phyloP scores from a whole-genome alignment of 37 sponge, comb jelly and placozoan genomes.

The Beroe ovata region DNA sequence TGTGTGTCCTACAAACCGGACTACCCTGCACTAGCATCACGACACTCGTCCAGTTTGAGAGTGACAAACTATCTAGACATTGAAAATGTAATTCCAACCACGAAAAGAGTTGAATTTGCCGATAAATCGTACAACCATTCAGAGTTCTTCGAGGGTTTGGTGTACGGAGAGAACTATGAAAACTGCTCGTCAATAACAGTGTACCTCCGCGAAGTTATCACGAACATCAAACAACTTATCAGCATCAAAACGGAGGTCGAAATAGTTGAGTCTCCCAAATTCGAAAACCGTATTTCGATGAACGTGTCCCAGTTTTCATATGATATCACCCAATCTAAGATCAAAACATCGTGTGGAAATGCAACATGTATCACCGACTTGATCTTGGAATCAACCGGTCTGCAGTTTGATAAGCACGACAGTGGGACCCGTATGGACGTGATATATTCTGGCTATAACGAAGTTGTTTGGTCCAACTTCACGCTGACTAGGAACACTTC shows the following conservation, averaged over 20 bases:
- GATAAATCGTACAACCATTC: background rate
- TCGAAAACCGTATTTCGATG: constrained; percentile 9
- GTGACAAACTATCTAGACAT: constrained; percentile 4
- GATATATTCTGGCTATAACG: constrained; percentile 41
- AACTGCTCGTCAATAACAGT: background rate
- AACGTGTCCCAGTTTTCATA: constrained; percentile 32
- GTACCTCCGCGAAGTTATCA: background rate
- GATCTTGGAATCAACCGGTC: background rate
- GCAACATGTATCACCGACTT: background rate
- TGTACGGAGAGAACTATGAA: background rate
- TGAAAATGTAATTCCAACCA: background rate
- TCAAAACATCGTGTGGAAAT: background rate
- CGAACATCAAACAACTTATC: constrained; percentile 19
- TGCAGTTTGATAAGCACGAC: background rate
- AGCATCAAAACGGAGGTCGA: constrained; percentile 28
- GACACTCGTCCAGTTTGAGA: background rate
- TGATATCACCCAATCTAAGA: constrained; percentile 5
- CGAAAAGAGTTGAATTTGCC: background rate
- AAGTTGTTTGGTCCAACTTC: constrained; percentile 64
- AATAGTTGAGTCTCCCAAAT: background rate
- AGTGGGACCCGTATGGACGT: background rate
- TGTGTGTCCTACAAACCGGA: constrained; percentile 14
- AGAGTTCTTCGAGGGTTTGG: background rate
- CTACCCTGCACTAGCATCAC: background rate
- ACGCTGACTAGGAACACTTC: constrained; percentile 35